Conservation (phyloP, 2,888 invertebrate species). For the Calliphora vomitoria region DNA sequence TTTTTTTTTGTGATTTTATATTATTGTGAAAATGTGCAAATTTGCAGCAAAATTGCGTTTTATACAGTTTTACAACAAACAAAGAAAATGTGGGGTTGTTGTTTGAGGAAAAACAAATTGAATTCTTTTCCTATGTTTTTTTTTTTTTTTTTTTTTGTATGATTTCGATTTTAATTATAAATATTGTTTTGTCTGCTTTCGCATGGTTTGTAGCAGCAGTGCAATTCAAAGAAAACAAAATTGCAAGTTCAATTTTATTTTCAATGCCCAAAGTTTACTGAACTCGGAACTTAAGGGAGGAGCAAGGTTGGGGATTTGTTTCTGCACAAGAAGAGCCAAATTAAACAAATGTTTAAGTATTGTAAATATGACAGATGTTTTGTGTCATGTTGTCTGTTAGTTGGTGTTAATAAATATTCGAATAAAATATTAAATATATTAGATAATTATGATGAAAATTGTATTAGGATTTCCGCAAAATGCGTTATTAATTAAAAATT, state of each 20-base stretch:
- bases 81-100: conserved; percentile 50
- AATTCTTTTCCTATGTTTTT: conserved; percentile 33
- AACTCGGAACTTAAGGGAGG: conserved; percentile 34
- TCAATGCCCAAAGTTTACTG: conserved; percentile 66
- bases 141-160: background rate
- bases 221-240: conserved; percentile 42
- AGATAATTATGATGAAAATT: too few relatives aligned
- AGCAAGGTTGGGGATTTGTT: background rate
- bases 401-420: background rate
- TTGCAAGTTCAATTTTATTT: conserved; percentile 64
- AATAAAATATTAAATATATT: too few relatives aligned
- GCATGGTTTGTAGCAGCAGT: conserved; percentile 3
- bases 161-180: conserved; percentile 54
- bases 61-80: conserved; percentile 44
- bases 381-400: background rate
- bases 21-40: conserved; percentile 7
- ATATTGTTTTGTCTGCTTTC: conserved; percentile 53
- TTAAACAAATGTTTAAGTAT: conserved; percentile 36
- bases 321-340: background rate
- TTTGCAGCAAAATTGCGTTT: conserved; percentile 59
- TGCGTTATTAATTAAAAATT: too few relatives aligned
- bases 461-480: too few relatives aligned
- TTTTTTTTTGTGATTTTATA: conserved; percentile 8
- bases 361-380: conserved; percentile 59
- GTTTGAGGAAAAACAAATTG: conserved; percentile 55